Evolutionary conservation across 1,140 invertebrate genomes (phyloP).

Genomic region (Philotrypesis tridentata): DNA sequence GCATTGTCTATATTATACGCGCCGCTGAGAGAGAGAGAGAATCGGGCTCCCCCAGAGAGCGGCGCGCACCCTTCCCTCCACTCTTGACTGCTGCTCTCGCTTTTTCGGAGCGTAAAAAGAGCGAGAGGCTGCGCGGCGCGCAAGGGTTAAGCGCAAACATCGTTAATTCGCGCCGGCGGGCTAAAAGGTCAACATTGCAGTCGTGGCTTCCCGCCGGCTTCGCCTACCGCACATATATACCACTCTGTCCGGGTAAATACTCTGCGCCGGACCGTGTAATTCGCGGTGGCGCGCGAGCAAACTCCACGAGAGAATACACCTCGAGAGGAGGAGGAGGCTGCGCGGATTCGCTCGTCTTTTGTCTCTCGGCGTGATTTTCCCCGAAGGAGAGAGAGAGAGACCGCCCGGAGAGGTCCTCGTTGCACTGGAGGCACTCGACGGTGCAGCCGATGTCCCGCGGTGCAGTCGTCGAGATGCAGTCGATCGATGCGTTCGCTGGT

Average conservation of each 20-base stretch:
- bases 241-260: conserved; percentile 60
- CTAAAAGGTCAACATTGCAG: conserved; percentile 68
- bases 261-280: conserved; percentile 61
- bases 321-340: background rate
- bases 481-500: background rate
- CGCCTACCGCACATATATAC: too few relatives aligned
- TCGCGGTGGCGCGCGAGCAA: conserved; percentile 34
- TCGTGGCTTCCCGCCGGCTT: conserved; percentile 47
- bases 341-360: conserved; percentile 18
- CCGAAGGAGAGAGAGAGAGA: background rate
- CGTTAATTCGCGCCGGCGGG: conserved; percentile 68
- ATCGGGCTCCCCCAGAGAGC: background rate
- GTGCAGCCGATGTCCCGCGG: background rate
- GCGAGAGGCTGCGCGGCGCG: conserved; percentile 24
- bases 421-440: background rate
- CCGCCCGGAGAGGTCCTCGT: background rate
- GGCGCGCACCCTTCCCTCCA: background rate
- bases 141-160: conserved; percentile 69
- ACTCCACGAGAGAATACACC: conserved; percentile 14
- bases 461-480: background rate
- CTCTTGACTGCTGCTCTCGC: conserved; percentile 6
- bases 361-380: conserved; percentile 2
- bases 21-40: too few relatives aligned
- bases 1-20: background rate
- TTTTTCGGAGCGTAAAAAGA: conserved; percentile 6